Conservation (phyloP, 2,113 vertebrate species). For the Salvelinus sp. region DNA sequence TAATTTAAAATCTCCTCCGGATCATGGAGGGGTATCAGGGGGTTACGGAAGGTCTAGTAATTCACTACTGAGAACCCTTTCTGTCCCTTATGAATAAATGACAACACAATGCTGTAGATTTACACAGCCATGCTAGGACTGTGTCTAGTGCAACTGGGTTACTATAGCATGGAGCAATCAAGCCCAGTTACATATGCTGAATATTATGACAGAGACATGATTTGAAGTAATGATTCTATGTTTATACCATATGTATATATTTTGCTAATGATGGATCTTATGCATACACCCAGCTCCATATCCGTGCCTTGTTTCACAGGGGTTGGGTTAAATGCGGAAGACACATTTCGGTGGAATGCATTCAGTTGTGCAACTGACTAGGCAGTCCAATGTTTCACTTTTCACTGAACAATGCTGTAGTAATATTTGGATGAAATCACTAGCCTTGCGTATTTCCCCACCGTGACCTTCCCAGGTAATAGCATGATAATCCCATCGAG, state of each 20-base stretch:
- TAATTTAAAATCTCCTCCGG: constrained; percentile 87
- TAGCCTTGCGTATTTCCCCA: background rate
- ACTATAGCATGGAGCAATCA: constrained; percentile 10
- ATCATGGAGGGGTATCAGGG: constrained; percentile 73
- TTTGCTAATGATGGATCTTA: background rate
- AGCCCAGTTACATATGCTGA: background rate
- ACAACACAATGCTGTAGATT: constrained; percentile 42
- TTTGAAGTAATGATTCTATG: background rate
- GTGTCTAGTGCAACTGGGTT: constrained; percentile 30
- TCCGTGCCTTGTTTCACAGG: no score
- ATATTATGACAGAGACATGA: background rate
- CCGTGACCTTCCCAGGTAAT: background rate
- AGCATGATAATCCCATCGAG: constrained; percentile 15
- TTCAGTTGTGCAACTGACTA: background rate
- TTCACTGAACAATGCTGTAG: background rate
- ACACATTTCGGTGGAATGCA: no score
- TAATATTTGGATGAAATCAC: background rate
- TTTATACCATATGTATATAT: background rate
- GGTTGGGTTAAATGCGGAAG: no score
- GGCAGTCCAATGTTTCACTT: background rate
- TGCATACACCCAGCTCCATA: no score
- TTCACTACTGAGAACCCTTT: constrained; percentile 16
- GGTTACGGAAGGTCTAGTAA: constrained; percentile 36
- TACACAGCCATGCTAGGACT: background rate
- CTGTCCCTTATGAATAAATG: constrained; percentile 26